These are phyloP conservation scores for Ceratosolen solmsi DNA, from an alignment of 1,140 invertebrate species.

Conservation along the genomic window DNA sequence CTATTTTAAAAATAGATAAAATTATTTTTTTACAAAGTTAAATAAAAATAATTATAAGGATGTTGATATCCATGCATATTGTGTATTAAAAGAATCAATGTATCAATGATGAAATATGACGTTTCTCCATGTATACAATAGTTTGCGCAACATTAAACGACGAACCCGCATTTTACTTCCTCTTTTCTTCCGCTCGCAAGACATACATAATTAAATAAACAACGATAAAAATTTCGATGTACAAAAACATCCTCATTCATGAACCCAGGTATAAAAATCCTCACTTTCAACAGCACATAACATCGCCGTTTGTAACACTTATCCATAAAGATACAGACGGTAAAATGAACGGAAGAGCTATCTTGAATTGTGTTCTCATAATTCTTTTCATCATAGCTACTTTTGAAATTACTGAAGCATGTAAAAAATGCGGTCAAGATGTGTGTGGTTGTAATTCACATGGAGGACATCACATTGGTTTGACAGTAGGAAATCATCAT, in stretches of 20 bases:
- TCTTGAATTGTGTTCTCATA: conserved; percentile 2
- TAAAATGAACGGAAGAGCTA: conserved; percentile 19
- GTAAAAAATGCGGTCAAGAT: conserved; percentile 35
- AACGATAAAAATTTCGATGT: conserved; percentile 22
- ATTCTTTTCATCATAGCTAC: conserved; percentile 22
- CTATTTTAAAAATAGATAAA: not conserved
- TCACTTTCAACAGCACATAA: not conserved
- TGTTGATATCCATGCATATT: conserved; percentile 24
- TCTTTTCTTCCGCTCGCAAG: conserved; percentile 43
- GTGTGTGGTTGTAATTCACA: conserved; percentile 8
- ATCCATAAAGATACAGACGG: not conserved
- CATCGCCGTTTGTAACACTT: not conserved
- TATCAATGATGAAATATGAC: conserved; percentile 34
- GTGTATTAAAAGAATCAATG: conserved; percentile 24
- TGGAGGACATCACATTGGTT: not conserved
- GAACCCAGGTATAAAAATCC: conserved; percentile 42
- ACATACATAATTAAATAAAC: conserved; percentile 33
- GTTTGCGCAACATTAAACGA: conserved; percentile 32
- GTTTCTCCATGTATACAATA: not conserved
- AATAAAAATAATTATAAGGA: conserved; percentile 31
- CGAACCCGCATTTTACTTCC: conserved; percentile 22
- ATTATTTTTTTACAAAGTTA: conserved; percentile 19
- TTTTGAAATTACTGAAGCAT: conserved; percentile 29
- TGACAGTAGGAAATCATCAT: not conserved
- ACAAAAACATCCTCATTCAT: conserved; percentile 31